Evolutionary conservation across 2,113 vertebrate species (phyloP), one percentile per base, ranked within the genome.

Genomic region (Sander lucioperca): DNA sequence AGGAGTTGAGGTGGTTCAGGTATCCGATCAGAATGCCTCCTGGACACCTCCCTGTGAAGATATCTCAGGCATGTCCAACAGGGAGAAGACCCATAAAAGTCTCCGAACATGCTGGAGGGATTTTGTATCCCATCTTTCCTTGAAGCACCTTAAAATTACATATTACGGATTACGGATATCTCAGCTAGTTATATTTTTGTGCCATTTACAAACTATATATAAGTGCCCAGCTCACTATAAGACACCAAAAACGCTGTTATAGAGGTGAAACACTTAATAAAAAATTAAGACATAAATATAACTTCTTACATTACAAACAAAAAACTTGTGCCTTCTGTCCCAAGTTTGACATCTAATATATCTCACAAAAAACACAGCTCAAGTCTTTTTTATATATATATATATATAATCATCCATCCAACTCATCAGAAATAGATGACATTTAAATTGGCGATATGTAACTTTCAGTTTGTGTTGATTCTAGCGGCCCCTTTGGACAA

Each of bases 21-120:
- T 21, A 27, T 77, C 67, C 23, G 18, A 72, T 54, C 50, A 56
- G 10, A 15, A 69, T 53, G 66, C 6, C 2, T 53, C 45, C 30
- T 65, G 61, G 61, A 65, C 9, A 21, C 47, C 5, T 45, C 18
- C 11, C 12, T 30, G 48, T 54, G 30, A 62, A 68, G 36, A 69
- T 63, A 63, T 79, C 74, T 56, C 30, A 48, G 19, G 12, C 51
- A 54, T 56, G 68, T 53, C 68, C 47, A 77, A 53, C 51, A 53
- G 61, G 21, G 27, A 33, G 48, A 48, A 68, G n/a, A 63, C 65
- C 48, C 13, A 13, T 48, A 68, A 19, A 33, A 54, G 25, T 63
- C 57, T 45, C 5, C 7, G 8, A 57, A 71, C 68, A 57, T n/a
- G 19, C 30, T 36, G 19, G 50, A 23, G 67, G 13, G 33, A 54